These are phyloP conservation scores for Pluvianellus socialis DNA, from an alignment of 2,113 vertebrate genomes.

Conservation along the genomic window DNA sequence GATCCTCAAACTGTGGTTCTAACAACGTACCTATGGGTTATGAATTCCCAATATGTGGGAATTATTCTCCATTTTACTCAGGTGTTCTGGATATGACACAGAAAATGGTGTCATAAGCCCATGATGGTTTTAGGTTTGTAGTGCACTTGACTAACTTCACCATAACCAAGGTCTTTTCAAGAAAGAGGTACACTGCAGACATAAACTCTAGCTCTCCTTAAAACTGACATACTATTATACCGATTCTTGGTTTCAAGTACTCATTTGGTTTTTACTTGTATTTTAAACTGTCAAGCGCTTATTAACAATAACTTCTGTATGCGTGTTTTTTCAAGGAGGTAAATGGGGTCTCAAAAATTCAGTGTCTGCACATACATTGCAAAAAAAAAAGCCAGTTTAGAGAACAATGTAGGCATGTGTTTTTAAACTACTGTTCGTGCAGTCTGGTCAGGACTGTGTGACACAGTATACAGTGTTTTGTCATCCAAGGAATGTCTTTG, in stretches of 20 bases:
- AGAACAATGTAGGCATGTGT: conserved; percentile 75
- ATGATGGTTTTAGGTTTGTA: neutral
- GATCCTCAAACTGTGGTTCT: neutral
- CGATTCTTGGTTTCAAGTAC: neutral
- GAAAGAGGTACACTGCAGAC: neutral
- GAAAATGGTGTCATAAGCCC: neutral
- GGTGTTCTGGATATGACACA: neutral
- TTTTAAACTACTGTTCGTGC: conserved; percentile 72
- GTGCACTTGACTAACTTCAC: neutral
- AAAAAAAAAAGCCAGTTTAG: neutral
- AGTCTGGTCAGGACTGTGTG: conserved; percentile 74
- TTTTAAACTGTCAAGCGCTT: neutral
- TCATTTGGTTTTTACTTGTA: neutral
- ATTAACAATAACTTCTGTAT: neutral
- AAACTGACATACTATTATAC: neutral
- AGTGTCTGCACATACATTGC: conserved; percentile 37
- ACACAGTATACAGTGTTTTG: conserved; percentile 83
- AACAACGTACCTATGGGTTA: neutral
- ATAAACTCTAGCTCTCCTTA: neutral
- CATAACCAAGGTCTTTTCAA: neutral
- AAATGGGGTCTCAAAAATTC: conserved; percentile 12
- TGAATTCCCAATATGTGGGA: neutral
- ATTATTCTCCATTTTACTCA: neutral
- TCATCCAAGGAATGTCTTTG: conserved; percentile 91
- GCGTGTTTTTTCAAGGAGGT: neutral